phyloP scores from a whole-genome alignment of 2,113 vertebrate genomes.

The Lepus timidus region DNA sequence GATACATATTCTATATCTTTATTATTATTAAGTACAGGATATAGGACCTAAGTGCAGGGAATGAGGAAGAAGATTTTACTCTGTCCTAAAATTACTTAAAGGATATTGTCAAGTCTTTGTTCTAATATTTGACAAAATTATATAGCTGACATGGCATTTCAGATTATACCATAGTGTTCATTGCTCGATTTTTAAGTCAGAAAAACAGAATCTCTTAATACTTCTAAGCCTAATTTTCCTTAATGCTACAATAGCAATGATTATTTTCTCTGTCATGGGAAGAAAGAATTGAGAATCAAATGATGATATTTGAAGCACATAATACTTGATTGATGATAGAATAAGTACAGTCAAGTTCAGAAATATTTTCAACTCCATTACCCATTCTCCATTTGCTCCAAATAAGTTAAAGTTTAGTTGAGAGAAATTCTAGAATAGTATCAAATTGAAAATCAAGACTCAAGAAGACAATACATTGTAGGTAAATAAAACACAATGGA shows the following conservation, averaged over 20 bases:
- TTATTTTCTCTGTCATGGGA: background rate
- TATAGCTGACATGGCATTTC: background rate
- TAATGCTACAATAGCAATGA: background rate
- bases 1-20: background rate
- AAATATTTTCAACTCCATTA: slow-evolving; percentile 63
- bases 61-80: background rate
- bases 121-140: background rate
- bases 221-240: slow-evolving; percentile 16
- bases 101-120: background rate
- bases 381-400: slow-evolving; percentile 48
- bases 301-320: slow-evolving; percentile 42
- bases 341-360: slow-evolving; percentile 42
- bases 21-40: background rate
- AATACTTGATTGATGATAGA: slow-evolving; percentile 46
- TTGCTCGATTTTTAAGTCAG: background rate
- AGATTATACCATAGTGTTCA: background rate
- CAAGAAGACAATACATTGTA: background rate
- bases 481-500: background rate
- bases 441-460: slow-evolving; percentile 44
- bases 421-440: slow-evolving; percentile 20
- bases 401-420: slow-evolving; percentile 6
- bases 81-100: background rate
- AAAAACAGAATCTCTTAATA: background rate
- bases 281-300: slow-evolving; percentile 44
- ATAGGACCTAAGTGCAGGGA: background rate